phyloP scores from a whole-genome alignment of 2,888 invertebrate species.

The Parascotia fuliginaria region DNA sequence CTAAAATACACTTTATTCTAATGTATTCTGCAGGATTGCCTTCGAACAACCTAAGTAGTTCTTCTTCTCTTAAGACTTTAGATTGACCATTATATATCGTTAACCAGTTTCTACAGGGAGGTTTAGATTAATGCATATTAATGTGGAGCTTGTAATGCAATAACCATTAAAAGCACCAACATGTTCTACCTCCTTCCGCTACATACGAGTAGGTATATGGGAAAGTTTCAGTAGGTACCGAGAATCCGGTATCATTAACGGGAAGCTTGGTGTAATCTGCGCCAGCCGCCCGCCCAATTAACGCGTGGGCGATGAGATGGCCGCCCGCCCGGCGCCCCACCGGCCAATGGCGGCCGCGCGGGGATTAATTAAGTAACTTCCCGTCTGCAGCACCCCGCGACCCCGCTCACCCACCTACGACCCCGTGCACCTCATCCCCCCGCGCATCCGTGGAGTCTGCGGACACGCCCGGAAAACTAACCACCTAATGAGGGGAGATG shows the following conservation, averaged over 20 bases:
- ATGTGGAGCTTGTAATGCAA: too few species aligned
- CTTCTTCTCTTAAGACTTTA: too few species aligned
- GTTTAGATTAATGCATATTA: too few species aligned
- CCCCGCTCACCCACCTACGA: constrained; percentile 48
- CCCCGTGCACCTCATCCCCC: constrained; percentile 62
- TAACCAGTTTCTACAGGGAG: too few species aligned
- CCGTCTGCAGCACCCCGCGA: constrained; percentile 65
- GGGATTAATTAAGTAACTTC: constrained; percentile 86
- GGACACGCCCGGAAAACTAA: constrained; percentile 86
- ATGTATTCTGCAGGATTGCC: too few species aligned
- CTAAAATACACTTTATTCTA: too few species aligned
- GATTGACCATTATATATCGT: too few species aligned
- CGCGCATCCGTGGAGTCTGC: constrained; percentile 75
- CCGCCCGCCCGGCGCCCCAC: constrained; percentile 72
- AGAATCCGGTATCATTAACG: constrained; percentile 76
- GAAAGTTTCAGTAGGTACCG: constrained; percentile 44
- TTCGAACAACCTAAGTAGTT: too few species aligned
- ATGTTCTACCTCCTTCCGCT: background rate
- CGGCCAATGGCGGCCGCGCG: constrained; percentile 83
- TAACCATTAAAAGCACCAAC: background rate
- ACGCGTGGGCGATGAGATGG: constrained; percentile 81
- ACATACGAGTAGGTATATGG: constrained; percentile 4
- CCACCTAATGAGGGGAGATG: constrained; percentile 86
- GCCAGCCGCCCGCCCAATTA: constrained; percentile 81
- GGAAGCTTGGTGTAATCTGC: constrained; percentile 67